Base-by-base conservation (phyloP, 2,797 vertebrate species). In the Falco novaeseelandiae region DNA sequence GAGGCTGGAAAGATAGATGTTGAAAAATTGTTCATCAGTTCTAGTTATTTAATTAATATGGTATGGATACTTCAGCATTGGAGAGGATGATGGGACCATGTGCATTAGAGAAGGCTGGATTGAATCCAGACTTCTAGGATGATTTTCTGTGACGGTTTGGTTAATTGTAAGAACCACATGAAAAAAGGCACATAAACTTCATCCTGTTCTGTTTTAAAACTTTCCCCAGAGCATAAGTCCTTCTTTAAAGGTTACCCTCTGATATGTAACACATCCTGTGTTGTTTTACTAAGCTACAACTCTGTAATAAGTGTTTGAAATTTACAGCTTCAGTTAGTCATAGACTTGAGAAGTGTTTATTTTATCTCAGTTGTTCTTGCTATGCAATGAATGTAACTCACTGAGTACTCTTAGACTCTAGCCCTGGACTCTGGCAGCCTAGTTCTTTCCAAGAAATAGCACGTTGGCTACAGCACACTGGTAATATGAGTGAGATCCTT, bases 301-400 rank as follows among this genome's bases (percentile, higher is more conserved):
- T 96, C 74, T 30, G 27, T 87, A 94, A 89, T 77, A 86, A 94
- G 84, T 87, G 93, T 89, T 95, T 91, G 93, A 97, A 96, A 94
- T 96, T 88, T 96, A 96, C 92, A 93, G 66, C 89, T 90, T 93
- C 58, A 62, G 78, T 85, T 90, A 83, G 90, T 95, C 71, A 40
- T 38, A 93, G 94, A 63, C 29, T 74, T 83, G 72, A 93, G 89
- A 89, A 87, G 89, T 95, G 94, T 96, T 97, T 97, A 93, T 96
- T 95, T 96, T 97, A 90, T 95, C 94, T 96, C 90, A 70, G 78
- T 93, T 97, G 78, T 48, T 92, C 89, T 72, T 89, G 93, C 90
- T 48, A 55, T 87, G 81, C 67, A 89, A 83, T 91, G 89, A 86
- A 52, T 59, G 92, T 72, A 49, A 55, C 79, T 83, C 38, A 30